Conservation (phyloP, 1,140 invertebrate species). For the Adoxophyes honmai region DNA sequence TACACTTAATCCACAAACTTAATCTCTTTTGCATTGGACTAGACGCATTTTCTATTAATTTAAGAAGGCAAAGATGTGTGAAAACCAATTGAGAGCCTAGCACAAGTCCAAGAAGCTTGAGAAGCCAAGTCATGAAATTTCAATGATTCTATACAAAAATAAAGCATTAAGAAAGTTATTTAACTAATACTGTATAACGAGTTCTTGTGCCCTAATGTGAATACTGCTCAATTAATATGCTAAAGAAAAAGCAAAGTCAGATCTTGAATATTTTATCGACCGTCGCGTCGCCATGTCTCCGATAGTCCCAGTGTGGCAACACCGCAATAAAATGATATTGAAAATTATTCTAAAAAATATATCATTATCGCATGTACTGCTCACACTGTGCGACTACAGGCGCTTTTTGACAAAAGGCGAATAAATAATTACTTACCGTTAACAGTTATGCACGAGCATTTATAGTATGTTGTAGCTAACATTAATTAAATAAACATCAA, state of each 20-base stretch:
- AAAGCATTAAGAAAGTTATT: slow-evolving; percentile 41
- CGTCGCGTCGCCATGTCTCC: slow-evolving; percentile 23
- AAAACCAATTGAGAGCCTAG: slow-evolving; percentile 58
- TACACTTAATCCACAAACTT: slow-evolving; percentile 63
- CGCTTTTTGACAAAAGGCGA: slow-evolving; percentile 32
- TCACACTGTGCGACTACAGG: slow-evolving; percentile 37
- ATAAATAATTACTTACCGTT: slow-evolving; percentile 66
- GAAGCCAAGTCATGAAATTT: slow-evolving; percentile 31
- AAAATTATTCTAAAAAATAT: slow-evolving; percentile 65
- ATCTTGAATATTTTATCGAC: slow-evolving; percentile 49
- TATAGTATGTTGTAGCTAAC: slow-evolving; percentile 71
- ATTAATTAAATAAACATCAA: slow-evolving; percentile 74
- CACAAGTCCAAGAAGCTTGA: slow-evolving; percentile 34
- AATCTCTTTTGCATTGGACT: slow-evolving; percentile 75
- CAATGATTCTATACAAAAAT: slow-evolving; percentile 54
- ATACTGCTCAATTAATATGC: slow-evolving; percentile 44
- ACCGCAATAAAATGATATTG: slow-evolving; percentile 33
- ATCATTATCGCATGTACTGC: slow-evolving; percentile 31
- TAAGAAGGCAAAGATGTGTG: slow-evolving; percentile 74
- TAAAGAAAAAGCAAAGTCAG: slow-evolving; percentile 41
- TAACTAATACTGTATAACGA: slow-evolving; percentile 66
- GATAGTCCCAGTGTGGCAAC: slow-evolving; percentile 34
- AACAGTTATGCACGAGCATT: slow-evolving; percentile 69
- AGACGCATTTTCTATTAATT: slow-evolving; percentile 69
- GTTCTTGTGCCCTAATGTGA: slow-evolving; percentile 55